Percentiles rank a stretch among this genome's conserved stretches.
phyloP scores from a whole-genome alignment of 1,140 invertebrate genomes.

The Pachyrhynchus sulphureomaculatus region DNA sequence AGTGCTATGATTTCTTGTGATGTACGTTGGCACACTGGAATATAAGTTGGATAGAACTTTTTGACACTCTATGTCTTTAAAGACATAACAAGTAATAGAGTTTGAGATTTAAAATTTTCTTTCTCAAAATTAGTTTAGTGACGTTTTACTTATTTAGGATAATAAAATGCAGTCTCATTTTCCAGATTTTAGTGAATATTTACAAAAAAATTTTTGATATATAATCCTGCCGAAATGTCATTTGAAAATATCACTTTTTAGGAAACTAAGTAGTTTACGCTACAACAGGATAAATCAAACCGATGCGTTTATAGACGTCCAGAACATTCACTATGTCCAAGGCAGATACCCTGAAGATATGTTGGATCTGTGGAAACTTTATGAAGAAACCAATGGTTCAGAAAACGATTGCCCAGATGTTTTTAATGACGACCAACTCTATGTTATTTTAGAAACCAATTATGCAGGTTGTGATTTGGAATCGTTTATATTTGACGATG shows the following conservation, averaged over 20 bases:
- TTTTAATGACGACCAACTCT: constrained; percentile 71
- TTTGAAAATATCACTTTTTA: constrained; percentile 53
- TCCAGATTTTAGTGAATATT: too few relatives aligned
- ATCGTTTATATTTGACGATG: constrained; percentile 70
- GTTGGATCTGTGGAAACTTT: constrained; percentile 76
- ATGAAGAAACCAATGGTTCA: constrained; percentile 68
- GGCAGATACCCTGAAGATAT: constrained; percentile 75
- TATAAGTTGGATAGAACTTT: too few relatives aligned
- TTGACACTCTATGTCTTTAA: too few relatives aligned
- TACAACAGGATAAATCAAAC: constrained; percentile 60
- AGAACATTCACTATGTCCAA: constrained; percentile 64
- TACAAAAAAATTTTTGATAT: too few relatives aligned
- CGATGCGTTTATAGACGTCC: constrained; percentile 69
- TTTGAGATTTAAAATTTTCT: too few relatives aligned
- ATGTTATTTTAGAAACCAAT: constrained; percentile 78
- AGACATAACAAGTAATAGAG: too few relatives aligned
- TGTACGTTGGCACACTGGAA: too few relatives aligned
- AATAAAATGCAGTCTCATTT: too few relatives aligned
- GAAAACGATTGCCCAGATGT: constrained; percentile 79
- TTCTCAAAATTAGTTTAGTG: too few relatives aligned
- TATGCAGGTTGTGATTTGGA: constrained; percentile 82
- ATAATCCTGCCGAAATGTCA: too few relatives aligned
- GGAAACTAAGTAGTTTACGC: constrained; percentile 73
- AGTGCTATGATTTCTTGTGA: too few relatives aligned
- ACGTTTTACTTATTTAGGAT: too few relatives aligned